A percentile compares a stretch with the other conserved stretches of the same genome.
Conservation (phyloP, 2,797 vertebrate genomes). For the Sphenodon punctatus region DNA sequence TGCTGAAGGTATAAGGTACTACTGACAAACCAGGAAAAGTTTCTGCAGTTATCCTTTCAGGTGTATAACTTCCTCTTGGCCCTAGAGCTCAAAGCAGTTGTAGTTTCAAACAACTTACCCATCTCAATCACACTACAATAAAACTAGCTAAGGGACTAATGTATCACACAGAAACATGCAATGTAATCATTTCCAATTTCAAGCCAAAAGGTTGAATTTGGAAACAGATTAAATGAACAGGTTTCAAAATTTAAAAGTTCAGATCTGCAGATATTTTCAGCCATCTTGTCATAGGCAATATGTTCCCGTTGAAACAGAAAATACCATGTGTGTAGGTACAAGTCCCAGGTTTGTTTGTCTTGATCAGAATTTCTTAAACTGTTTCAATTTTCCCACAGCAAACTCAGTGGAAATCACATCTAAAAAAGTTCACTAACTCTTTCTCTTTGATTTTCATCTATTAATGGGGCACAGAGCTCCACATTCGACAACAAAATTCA, state of each 20-base stretch:
- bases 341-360: neutral
- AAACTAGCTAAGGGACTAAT: neutral
- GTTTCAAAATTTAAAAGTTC: neutral
- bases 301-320: no score
- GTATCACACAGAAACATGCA: neutral
- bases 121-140: neutral
- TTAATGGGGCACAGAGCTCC: neutral
- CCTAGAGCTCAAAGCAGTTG: neutral
- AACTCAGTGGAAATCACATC: neutral
- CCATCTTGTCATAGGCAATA: no score
- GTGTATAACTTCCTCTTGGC: neutral
- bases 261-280: neutral
- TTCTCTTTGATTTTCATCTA: neutral
- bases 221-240: neutral
- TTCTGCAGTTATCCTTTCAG: neutral
- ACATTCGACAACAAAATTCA: neutral
- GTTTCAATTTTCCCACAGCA: neutral
- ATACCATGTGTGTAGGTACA: neutral
- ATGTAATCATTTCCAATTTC: neutral
- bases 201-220: neutral
- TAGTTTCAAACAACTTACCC: neutral
- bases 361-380: neutral
- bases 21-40: neutral
- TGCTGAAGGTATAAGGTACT: neutral
- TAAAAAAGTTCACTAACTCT: neutral